These are phyloP conservation scores for Melanogrammus aeglefinus DNA, from an alignment of 2,797 vertebrate genomes.

Conservation along the genomic window DNA sequence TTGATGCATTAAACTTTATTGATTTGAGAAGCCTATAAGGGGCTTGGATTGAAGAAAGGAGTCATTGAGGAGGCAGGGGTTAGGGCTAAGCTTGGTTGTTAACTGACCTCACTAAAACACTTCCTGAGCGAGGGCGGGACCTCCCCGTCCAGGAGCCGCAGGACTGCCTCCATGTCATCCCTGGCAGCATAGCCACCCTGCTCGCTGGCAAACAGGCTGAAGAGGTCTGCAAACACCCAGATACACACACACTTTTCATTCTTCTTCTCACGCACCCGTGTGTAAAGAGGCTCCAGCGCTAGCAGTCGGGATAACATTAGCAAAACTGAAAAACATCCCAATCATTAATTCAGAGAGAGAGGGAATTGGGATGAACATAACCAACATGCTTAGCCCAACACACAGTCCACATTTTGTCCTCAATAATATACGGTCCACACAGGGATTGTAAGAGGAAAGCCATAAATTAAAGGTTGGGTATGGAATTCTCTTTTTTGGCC, in stretches of 20 bases:
- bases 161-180: slow-evolving; percentile 94
- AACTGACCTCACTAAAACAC: slow-evolving; percentile 90
- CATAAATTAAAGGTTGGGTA: no score
- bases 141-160: slow-evolving; percentile 89
- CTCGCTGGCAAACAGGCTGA: slow-evolving; percentile 96
- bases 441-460: background rate
- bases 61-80: background rate
- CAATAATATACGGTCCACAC: background rate
- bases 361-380: background rate
- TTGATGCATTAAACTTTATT: background rate
- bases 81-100: background rate
- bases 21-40: background rate
- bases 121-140: slow-evolving; percentile 89
- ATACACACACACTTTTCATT: slow-evolving; percentile 22
- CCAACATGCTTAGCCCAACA: background rate
- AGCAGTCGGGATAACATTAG: background rate
- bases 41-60: background rate
- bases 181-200: slow-evolving; percentile 88
- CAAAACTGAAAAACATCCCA: background rate
- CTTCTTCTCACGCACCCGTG: slow-evolving; percentile 40
- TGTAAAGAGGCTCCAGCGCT: background rate
- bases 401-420: background rate
- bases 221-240: slow-evolving; percentile 81
- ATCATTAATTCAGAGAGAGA: background rate
- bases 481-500: no score